Percentiles rank a stretch among this genome's conserved stretches.
These are phyloP conservation scores for Choristoneura rosaceana DNA, from an alignment of 2,888 invertebrate genomes.

Conservation along the genomic window DNA sequence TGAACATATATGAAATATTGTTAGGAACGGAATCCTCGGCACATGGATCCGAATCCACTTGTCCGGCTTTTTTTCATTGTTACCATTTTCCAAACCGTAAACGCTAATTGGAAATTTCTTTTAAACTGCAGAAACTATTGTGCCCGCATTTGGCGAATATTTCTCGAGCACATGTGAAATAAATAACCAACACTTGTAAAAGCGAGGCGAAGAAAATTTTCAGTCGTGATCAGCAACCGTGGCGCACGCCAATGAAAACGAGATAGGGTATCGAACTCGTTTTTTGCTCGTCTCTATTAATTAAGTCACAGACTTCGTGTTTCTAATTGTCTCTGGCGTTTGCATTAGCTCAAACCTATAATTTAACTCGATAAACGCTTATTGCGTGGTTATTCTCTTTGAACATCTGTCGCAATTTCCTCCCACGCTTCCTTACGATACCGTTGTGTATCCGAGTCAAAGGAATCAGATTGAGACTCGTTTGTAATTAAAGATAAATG, in stretches of 20 bases:
- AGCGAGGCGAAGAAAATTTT: slow-evolving; percentile 66
- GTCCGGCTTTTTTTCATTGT: background rate
- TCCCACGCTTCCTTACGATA: slow-evolving; percentile 42
- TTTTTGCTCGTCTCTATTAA: slow-evolving; percentile 33
- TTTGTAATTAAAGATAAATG: slow-evolving; percentile 38
- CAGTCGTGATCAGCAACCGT: slow-evolving; percentile 64
- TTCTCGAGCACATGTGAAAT: slow-evolving; percentile 31
- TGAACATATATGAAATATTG: no score
- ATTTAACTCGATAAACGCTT: slow-evolving; percentile 40
- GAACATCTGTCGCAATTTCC: slow-evolving; percentile 42
- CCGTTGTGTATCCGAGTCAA: slow-evolving; percentile 33
- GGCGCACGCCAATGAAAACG: slow-evolving; percentile 73
- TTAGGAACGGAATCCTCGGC: no score
- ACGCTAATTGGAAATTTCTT: slow-evolving; percentile 30
- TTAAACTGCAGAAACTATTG: slow-evolving; percentile 10
- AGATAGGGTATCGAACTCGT: slow-evolving; percentile 76
- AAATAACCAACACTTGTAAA: slow-evolving; percentile 47
- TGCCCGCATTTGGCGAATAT: slow-evolving; percentile 24
- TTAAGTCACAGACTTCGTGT: slow-evolving; percentile 41
- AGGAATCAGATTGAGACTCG: slow-evolving; percentile 34
- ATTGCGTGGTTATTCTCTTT: slow-evolving; percentile 38
- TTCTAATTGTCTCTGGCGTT: slow-evolving; percentile 38
- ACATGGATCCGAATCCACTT: no score
- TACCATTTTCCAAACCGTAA: slow-evolving; percentile 26
- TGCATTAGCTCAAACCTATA: slow-evolving; percentile 37